Evolutionary conservation across 2,797 vertebrate genomes (phyloP).

Genomic region (Remorina albescens): DNA sequence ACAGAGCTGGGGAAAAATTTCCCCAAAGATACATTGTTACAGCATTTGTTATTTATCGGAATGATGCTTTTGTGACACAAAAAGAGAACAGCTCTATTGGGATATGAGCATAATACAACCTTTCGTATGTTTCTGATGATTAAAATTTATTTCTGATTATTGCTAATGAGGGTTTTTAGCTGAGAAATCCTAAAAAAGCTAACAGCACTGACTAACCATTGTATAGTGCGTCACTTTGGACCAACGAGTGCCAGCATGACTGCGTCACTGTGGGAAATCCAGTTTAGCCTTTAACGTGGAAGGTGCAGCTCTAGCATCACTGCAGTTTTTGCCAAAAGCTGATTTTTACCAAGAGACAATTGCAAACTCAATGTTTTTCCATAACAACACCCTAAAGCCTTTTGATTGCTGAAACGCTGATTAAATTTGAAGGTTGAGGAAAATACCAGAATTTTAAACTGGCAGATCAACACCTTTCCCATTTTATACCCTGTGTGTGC

Average conservation of each 20-base stretch:
- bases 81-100: not conserved
- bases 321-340: slow-evolving; percentile 7
- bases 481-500: not conserved
- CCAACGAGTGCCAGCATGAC: slow-evolving; percentile 15
- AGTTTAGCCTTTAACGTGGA: slow-evolving; percentile 13
- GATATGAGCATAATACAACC: not conserved
- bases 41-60: not conserved
- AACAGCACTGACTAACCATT: not conserved
- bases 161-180: not conserved
- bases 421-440: not conserved
- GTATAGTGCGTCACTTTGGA: slow-evolving; percentile 6
- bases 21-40: not conserved
- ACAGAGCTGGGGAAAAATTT: not conserved
- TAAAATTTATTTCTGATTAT: not conserved
- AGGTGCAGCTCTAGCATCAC: slow-evolving; percentile 1
- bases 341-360: slow-evolving; percentile 7
- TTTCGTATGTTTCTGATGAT: not conserved
- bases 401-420: not conserved
- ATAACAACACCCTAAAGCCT: not conserved
- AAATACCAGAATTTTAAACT: not conserved
- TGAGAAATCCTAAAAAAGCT: slow-evolving; percentile 9
- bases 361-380: slow-evolving; percentile 2
- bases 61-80: slow-evolving; percentile 3
- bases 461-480: not conserved
- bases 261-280: slow-evolving; percentile 21